Conservation (phyloP, 2,797 vertebrate species). For the Apogon talboti region DNA sequence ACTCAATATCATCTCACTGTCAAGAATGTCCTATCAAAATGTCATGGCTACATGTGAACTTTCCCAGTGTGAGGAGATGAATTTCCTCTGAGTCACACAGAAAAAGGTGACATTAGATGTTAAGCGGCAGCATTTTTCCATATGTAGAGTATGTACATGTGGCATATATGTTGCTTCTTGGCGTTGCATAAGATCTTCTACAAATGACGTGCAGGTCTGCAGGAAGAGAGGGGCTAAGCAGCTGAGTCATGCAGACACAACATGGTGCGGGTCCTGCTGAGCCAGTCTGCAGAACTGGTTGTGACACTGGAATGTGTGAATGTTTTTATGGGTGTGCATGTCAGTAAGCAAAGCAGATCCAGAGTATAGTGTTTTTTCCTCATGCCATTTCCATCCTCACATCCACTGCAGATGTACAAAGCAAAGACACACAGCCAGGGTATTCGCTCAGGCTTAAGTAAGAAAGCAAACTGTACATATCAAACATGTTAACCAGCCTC, state of each 20-base stretch:
- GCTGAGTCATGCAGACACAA: slow-evolving; percentile 50
- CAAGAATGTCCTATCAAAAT: slow-evolving; percentile 65
- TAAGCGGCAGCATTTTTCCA: slow-evolving; percentile 25
- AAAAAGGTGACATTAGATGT: slow-evolving; percentile 21
- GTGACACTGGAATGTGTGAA: slow-evolving; percentile 15
- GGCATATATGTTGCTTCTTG: slow-evolving; percentile 37
- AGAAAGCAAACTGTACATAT: slow-evolving; percentile 60
- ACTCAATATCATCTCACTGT: slow-evolving; percentile 53
- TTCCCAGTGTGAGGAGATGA: slow-evolving; percentile 41
- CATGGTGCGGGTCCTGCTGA: slow-evolving; percentile 13
- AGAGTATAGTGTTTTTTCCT: neutral
- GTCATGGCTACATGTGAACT: slow-evolving; percentile 68
- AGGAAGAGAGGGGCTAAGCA: slow-evolving; percentile 22
- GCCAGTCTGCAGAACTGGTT: slow-evolving; percentile 18
- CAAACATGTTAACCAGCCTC: slow-evolving; percentile 48
- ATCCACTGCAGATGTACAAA: slow-evolving; percentile 44
- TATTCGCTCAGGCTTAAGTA: slow-evolving; percentile 44
- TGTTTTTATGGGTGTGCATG: slow-evolving; percentile 5
- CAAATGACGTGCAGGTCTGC: slow-evolving; percentile 34
- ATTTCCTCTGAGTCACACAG: slow-evolving; percentile 25
- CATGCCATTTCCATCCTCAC: slow-evolving; percentile 27
- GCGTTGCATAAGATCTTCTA: slow-evolving; percentile 43
- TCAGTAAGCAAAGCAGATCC: neutral
- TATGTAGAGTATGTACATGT: neutral
- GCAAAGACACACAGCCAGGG: slow-evolving; percentile 47